Evolutionary conservation across 2,888 invertebrate species (phyloP).

Genomic region (Yponomeuta evonymella): DNA sequence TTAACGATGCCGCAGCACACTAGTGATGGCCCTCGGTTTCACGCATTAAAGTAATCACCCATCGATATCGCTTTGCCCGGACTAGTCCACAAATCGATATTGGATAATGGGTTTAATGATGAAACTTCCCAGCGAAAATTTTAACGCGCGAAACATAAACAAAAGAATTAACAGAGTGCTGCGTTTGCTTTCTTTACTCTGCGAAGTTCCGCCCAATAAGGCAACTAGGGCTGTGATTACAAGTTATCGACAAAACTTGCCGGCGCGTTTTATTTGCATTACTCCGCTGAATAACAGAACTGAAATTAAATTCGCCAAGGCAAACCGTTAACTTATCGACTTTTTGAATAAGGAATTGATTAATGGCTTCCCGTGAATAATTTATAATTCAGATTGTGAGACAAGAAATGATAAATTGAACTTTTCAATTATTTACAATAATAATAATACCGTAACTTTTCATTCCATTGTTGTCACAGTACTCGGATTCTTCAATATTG

Average conservation of each 20-base stretch:
- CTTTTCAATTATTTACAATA: conserved; percentile 8
- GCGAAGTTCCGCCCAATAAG: not conserved
- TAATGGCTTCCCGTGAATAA: conserved; percentile 48
- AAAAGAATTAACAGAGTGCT: conserved; percentile 1
- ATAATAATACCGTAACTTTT: not conserved
- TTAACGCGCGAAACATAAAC: conserved; percentile 17
- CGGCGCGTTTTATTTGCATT: not conserved
- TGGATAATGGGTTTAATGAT: not conserved
- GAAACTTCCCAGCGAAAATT: not conserved
- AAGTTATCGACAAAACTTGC: not conserved
- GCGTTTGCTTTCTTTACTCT: conserved; percentile 3
- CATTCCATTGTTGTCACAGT: not conserved
- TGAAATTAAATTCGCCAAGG: conserved; percentile 63
- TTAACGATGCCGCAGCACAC: conserved; percentile 52
- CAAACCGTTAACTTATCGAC: conserved; percentile 63
- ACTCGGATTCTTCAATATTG: not conserved
- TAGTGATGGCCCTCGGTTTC: conserved; percentile 28
- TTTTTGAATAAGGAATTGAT: conserved; percentile 61
- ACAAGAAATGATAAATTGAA: conserved; percentile 21
- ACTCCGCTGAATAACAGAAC: conserved; percentile 28
- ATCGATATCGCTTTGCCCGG: conserved; percentile 18
- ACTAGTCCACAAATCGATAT: not conserved
- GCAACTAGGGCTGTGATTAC: not conserved
- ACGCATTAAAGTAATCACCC: not conserved
- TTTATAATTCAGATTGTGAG: conserved; percentile 32